These are phyloP conservation scores for Abscondita cerata DNA, from an alignment of 2,888 invertebrate genomes.

Conservation along the genomic window DNA sequence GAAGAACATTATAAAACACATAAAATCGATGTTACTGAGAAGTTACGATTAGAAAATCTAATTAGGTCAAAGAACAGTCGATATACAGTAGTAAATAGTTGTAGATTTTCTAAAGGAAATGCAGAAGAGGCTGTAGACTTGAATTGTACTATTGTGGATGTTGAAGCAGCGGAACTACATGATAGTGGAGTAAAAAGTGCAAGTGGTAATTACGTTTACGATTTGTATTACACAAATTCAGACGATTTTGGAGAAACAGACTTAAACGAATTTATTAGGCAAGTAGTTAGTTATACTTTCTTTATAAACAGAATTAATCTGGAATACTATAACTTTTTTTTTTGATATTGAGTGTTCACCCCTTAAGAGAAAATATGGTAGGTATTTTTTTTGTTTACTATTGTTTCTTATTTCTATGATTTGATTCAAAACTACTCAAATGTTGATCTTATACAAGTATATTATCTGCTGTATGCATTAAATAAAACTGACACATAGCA, in stretches of 20 bases:
- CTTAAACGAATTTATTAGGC: constrained; percentile 52
- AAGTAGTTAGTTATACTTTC: too few relatives aligned
- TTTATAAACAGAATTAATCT: too few relatives aligned
- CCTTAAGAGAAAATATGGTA: too few relatives aligned
- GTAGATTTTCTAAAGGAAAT: constrained; percentile 56
- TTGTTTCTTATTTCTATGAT: too few relatives aligned
- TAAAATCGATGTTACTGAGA: constrained; percentile 57
- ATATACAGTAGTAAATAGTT: constrained; percentile 67
- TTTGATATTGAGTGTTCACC: too few relatives aligned
- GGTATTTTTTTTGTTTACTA: too few relatives aligned
- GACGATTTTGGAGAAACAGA: constrained; percentile 59
- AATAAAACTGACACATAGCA: too few relatives aligned
- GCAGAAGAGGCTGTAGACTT: constrained; percentile 40
- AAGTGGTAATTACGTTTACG: constrained; percentile 63
- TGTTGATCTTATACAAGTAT: too few relatives aligned
- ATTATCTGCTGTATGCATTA: too few relatives aligned
- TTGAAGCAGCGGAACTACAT: constrained; percentile 58
- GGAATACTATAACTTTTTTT: too few relatives aligned
- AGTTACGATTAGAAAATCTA: constrained; percentile 59
- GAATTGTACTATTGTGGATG: constrained; percentile 65
- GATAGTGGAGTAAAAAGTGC: neutral
- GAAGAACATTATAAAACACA: constrained; percentile 61
- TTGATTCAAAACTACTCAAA: too few relatives aligned
- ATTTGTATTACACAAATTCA: constrained; percentile 67
- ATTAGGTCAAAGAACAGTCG: constrained; percentile 61